Percentiles rank a stretch among this genome's conserved stretches.
Conservation (phyloP, 2,113 vertebrate species). For the Syngnathus scovelli region DNA sequence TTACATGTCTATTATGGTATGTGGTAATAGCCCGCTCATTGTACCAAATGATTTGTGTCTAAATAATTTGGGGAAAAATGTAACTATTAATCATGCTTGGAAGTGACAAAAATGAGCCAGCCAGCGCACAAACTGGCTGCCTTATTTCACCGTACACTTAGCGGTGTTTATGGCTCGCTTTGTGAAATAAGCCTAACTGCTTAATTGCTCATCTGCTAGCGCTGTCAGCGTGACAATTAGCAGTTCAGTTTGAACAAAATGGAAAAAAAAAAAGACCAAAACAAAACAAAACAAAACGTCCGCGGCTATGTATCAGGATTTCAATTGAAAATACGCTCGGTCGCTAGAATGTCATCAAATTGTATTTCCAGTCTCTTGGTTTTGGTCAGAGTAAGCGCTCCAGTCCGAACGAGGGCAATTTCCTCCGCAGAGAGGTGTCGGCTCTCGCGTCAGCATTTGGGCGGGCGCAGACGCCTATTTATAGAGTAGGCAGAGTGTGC, state of each 20-base stretch:
- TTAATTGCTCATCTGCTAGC: slow-evolving; percentile 63
- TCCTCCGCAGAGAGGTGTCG: not conserved
- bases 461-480: slow-evolving; percentile 23
- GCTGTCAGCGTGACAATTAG: slow-evolving; percentile 45
- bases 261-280: slow-evolving; percentile 78
- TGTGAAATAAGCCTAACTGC: slow-evolving; percentile 71
- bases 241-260: slow-evolving; percentile 62
- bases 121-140: slow-evolving; percentile 41
- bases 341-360: too few species aligned
- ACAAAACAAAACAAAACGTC: slow-evolving; percentile 61
- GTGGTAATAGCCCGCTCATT: slow-evolving; percentile 72
- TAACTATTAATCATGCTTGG: slow-evolving; percentile 76
- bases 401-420: not conserved
- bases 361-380: not conserved
- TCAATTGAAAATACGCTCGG: slow-evolving; percentile 18
- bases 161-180: slow-evolving; percentile 70
- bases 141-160: slow-evolving; percentile 47
- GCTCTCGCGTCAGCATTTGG: slow-evolving; percentile 33
- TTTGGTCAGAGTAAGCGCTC: not conserved
- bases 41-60: slow-evolving; percentile 74
- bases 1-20: slow-evolving; percentile 74
- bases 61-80: slow-evolving; percentile 73
- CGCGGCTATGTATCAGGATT: slow-evolving; percentile 50
- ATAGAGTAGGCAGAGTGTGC: slow-evolving; percentile 94
- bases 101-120: slow-evolving; percentile 55